Evolutionary conservation across 1,140 invertebrate species (phyloP).

Genomic region (Marisa cornuarietis): DNA sequence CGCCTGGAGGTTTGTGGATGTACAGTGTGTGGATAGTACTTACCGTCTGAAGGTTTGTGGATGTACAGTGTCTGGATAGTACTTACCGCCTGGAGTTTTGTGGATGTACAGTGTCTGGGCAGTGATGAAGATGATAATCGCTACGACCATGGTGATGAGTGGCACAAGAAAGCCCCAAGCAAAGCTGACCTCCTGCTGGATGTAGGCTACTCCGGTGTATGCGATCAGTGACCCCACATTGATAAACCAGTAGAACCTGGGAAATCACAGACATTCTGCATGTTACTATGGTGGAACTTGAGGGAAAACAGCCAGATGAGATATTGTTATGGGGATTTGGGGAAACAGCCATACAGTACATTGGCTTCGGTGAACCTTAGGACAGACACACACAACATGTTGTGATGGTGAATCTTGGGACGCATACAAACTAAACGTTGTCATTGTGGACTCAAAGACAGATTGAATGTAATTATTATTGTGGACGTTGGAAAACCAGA

Average conservation of each 20-base stretch:
- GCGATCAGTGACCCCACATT: conserved; percentile 69
- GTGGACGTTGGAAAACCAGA: too few species aligned
- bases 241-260: conserved; percentile 70
- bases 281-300: too few species aligned
- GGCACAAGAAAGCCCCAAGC: conserved; percentile 68
- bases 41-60: conserved; percentile 53
- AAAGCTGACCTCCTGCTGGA: conserved; percentile 68
- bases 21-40: conserved; percentile 38
- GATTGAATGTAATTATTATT: too few species aligned
- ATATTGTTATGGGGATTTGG: too few species aligned
- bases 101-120: conserved; percentile 46
- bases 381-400: too few species aligned
- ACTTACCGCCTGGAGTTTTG: conserved; percentile 51
- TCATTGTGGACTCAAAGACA: too few species aligned
- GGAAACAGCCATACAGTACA: too few species aligned
- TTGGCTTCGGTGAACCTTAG: too few species aligned
- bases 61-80: conserved; percentile 39
- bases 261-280: neutral
- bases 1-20: conserved; percentile 42
- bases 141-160: conserved; percentile 60
- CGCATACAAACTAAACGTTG: too few species aligned
- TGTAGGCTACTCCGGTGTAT: conserved; percentile 67
- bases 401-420: too few species aligned
- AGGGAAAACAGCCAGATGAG: too few species aligned
- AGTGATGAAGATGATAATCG: conserved; percentile 55